phyloP scores from a whole-genome alignment of 1,140 invertebrate species.

The Zeugodacus cucurbitae region DNA sequence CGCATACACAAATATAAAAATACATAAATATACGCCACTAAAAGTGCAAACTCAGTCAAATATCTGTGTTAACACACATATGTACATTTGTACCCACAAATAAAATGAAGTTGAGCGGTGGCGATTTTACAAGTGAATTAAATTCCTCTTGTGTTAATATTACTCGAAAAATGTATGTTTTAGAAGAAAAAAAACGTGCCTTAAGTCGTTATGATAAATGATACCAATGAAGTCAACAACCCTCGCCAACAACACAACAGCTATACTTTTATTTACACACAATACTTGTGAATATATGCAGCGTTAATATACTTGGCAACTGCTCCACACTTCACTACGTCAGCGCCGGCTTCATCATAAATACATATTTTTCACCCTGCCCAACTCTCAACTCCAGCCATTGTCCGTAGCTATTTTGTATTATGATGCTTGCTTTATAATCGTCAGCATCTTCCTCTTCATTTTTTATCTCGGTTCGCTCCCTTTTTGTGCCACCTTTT shows the following conservation, averaged over 20 bases:
- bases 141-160: slow-evolving; percentile 36
- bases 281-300: not conserved
- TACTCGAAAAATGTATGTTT: slow-evolving; percentile 21
- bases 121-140: slow-evolving; percentile 2
- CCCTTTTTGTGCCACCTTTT: not conserved
- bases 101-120: not conserved
- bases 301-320: not conserved
- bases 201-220: slow-evolving; percentile 27
- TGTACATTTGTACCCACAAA: not conserved
- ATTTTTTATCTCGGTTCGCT: not conserved
- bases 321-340: not conserved
- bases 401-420: not conserved
- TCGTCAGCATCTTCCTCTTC: not conserved
- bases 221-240: slow-evolving; percentile 16
- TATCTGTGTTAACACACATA: not conserved
- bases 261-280: not conserved
- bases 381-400: not conserved
- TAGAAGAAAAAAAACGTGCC: not conserved
- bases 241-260: not conserved
- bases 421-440: not conserved
- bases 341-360: slow-evolving; percentile 3
- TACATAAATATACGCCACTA: not conserved
- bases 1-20: not conserved
- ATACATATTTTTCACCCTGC: slow-evolving; percentile 5
- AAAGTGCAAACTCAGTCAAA: not conserved